Evolutionary conservation across 2,113 vertebrate genomes (phyloP), one percentile per base, ranked within the genome.

Genomic region (Leptobrachium ailaonicum): DNA sequence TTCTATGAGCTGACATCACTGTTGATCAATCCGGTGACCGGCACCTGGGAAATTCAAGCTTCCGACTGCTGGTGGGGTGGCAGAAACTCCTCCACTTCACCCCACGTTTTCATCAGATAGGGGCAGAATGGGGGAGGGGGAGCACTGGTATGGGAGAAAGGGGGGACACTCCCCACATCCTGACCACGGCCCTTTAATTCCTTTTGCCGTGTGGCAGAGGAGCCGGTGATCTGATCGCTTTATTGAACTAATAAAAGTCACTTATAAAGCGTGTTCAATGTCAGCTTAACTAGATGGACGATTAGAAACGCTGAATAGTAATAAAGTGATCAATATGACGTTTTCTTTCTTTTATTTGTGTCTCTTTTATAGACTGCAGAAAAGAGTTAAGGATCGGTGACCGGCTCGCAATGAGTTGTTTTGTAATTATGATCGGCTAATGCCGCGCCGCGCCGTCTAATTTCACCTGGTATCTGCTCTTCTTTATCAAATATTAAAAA

Each of bases 231-330:
- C 9, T 43, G 70, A 14, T 20, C 74, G 0, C 82, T 84, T 80
- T 80, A 60, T 80, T 83, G 83, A 85, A 80, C 76, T 76, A 69
- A 80, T 81, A 77, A 83, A 58, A 66, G 41, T 83, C 86, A 83
- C 87, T 87, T 90, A 77, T 85, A 86, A 73, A 79, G 76, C 54
- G 1, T 83, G 85, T 76, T 87, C 85, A 85, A 82, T 77, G 82
- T 84, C 82, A 87, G 82, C 87, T 87, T 88, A 84, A 84, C 58
- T 78, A 87, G 84, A 88, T 83, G 83, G 84, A 85, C 89, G 84
- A 85, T 88, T 85, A 82, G 74, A 83, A 84, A 83, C 85, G 82
- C 85, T 85, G 86, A 87, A 87, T 86, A 87, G 80, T 87, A 86
- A 87, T 85, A 88, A 88, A 88, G 84, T 79, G 83, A 14, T 1